These are phyloP conservation scores for Plebejus argus DNA, from an alignment of 2,888 invertebrate genomes.

Conservation along the genomic window DNA sequence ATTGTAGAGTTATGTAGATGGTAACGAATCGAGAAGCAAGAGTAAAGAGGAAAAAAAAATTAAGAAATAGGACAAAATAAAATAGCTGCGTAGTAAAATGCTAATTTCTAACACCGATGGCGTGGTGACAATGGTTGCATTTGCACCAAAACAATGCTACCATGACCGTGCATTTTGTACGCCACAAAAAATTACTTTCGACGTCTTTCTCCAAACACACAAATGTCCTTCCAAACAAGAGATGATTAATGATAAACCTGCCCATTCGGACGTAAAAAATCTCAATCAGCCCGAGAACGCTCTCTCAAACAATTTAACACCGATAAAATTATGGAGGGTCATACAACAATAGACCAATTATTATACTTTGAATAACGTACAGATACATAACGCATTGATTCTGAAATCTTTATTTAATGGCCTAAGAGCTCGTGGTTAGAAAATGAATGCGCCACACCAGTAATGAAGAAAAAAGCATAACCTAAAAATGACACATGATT, in stretches of 20 bases:
- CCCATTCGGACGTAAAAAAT: conserved; percentile 55
- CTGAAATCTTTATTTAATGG: not conserved
- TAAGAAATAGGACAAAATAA: not conserved
- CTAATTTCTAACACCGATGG: not conserved
- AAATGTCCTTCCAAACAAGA: conserved; percentile 65
- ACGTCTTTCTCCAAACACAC: conserved; percentile 43
- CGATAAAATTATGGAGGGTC: conserved; percentile 54
- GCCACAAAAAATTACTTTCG: not conserved
- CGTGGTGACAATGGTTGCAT: not conserved
- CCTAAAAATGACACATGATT: not conserved
- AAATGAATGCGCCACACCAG: not conserved
- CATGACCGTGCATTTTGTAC: not conserved
- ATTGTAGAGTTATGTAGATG: not conserved
- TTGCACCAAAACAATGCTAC: not conserved
- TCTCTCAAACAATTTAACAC: conserved; percentile 52
- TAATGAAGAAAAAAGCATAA: not conserved
- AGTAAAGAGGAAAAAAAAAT: not conserved
- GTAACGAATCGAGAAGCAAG: not conserved
- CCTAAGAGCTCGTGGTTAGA: not conserved
- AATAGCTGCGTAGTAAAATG: not conserved
- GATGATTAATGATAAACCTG: conserved; percentile 65
- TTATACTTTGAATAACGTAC: conserved; percentile 52
- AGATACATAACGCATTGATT: conserved; percentile 23
- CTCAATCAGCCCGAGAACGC: conserved; percentile 50
- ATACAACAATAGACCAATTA: conserved; percentile 71